These are phyloP conservation scores for Scaptomyza graminum DNA, from an alignment of 1,140 invertebrate species.

Conservation along the genomic window DNA sequence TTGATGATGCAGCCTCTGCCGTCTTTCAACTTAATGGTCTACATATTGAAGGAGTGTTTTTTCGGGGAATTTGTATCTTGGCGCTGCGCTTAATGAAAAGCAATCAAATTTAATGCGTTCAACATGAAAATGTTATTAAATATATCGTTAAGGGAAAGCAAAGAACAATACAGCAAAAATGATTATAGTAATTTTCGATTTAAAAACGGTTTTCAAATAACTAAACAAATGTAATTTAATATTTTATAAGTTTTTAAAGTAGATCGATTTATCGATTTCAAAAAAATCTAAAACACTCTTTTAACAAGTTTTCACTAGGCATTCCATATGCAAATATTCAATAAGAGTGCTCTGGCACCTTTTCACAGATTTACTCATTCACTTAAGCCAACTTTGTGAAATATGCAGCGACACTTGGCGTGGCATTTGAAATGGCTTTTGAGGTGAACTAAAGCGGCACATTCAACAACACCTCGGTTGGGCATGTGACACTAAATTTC, in stretches of 20 bases:
- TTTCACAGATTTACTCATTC: neutral
- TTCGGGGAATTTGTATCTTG: conserved; percentile 24
- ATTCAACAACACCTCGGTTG: conserved; percentile 57
- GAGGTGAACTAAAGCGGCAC: conserved; percentile 34
- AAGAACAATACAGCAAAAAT: neutral
- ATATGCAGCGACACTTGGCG: conserved; percentile 23
- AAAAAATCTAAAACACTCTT: too few relatives aligned
- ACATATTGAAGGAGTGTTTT: conserved; percentile 10
- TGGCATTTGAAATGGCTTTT: conserved; percentile 18
- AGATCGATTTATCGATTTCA: too few relatives aligned
- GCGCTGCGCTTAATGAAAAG: conserved; percentile 27
- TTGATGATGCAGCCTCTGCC: conserved; percentile 11
- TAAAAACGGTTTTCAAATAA: too few relatives aligned
- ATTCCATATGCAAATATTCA: neutral
- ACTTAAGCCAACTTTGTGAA: conserved; percentile 27
- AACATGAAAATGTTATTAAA: conserved; percentile 1
- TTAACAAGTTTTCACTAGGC: neutral
- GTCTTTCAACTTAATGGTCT: conserved; percentile 52
- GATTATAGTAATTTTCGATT: neutral
- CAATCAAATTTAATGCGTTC: conserved; percentile 33
- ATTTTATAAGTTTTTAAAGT: too few relatives aligned
- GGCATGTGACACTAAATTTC: conserved; percentile 46
- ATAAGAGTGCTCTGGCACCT: neutral
- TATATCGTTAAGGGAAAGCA: neutral
- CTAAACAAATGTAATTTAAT: too few relatives aligned